Evolutionary conservation across 2,888 invertebrate species (phyloP), one percentile per base, ranked within the genome.

Genomic region (Tryphoninae sp.): DNA sequence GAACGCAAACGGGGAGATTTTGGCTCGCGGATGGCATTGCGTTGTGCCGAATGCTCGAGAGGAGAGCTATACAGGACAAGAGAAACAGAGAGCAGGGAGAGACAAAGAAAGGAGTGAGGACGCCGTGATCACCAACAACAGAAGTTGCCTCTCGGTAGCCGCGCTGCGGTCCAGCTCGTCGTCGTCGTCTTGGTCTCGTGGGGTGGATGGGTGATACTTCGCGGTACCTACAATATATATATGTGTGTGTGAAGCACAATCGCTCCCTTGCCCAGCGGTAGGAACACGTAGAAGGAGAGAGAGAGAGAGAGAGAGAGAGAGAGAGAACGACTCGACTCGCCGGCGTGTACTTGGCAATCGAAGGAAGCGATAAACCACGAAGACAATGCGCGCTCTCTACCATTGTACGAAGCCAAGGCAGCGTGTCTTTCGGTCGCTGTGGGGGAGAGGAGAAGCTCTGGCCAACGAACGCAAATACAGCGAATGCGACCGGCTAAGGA

Each of bases 281-380:
- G 55, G 45, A 26, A 19, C 58, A 19, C 22, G 45, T 53, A 64
- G 64, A 61, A 22, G 6, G 53, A 19, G 51, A 58, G 65, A 64
- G 67, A 53, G 19, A 51, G 13, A 49, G 71, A 62, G 76, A 62
- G 76, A 51, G 53, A 45, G 22, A 19, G 64, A 55, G 62, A 40
- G 51, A 67, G 45, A n/a, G 73, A 55, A 53, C 74, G 77, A 76
- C 65, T 76, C 83, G 81, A 80, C 79, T 86, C 80, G 87, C 84
- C 88, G 86, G 88, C 87, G 88, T 89, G 89, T 89, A 88, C 89
- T 89, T 89, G 89, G 90, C 90, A 89, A 89, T 89, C 89, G 89
- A 88, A 88, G 88, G 89, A 87, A 89, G 87, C 89, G 89, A 90
- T 90, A 90, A 90, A 90, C 90, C 87, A 89, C 88, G 89, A 90